phyloP scores from a whole-genome alignment of 2,797 vertebrate species.

The Glyptemys insculpta region DNA sequence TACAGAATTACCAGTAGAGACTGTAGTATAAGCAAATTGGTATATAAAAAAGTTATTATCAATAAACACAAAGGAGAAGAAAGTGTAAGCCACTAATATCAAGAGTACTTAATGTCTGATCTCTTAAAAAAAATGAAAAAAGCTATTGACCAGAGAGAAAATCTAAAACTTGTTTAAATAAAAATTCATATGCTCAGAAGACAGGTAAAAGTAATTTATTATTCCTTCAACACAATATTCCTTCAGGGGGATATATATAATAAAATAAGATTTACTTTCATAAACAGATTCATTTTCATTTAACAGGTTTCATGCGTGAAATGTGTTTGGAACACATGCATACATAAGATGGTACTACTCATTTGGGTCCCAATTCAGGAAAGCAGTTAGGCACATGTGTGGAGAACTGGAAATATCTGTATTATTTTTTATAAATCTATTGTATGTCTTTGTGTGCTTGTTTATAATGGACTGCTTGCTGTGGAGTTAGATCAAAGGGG shows the following conservation, averaged over 20 bases:
- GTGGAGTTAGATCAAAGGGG: not conserved
- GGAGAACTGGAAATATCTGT: not conserved
- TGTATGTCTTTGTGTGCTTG: not conserved
- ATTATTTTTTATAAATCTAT: not conserved
- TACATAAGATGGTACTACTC: not conserved
- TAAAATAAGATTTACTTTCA: not conserved
- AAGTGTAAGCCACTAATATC: conserved; percentile 58
- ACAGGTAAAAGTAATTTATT: not conserved
- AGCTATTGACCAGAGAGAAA: conserved; percentile 2
- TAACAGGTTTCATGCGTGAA: not conserved
- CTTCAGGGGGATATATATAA: not conserved
- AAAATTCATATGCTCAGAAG: not conserved
- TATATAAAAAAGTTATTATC: conserved; percentile 70
- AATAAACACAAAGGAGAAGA: conserved; percentile 54
- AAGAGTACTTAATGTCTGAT: conserved; percentile 30
- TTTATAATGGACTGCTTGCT: not conserved
- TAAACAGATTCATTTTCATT: not conserved
- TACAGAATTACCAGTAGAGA: conserved; percentile 85
- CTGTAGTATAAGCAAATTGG: conserved; percentile 81
- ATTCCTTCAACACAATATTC: not conserved
- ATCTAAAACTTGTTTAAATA: conserved; percentile 33
- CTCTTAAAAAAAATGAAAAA: conserved; percentile 17
- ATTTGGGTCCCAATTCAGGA: not conserved
- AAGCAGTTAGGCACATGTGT: not conserved
- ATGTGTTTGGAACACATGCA: not conserved